A percentile compares a stretch with the other conserved stretches of the same genome.
Evolutionary conservation across 2,113 vertebrate species (phyloP).

Genomic region (Sitta europaea): DNA sequence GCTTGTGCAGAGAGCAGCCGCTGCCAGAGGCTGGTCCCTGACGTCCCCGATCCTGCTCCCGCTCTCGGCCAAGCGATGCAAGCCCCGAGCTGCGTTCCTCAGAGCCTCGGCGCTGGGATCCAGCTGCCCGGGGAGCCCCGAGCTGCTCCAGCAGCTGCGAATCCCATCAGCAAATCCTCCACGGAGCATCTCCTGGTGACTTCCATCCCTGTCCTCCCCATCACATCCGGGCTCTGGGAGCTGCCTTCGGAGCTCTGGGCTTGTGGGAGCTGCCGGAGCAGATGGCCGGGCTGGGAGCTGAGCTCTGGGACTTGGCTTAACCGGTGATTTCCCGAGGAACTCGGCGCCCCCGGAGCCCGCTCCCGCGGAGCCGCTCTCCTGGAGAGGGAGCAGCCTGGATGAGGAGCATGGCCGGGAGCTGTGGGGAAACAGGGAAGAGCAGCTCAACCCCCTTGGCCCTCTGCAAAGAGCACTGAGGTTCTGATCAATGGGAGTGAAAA

Average conservation of each 20-base stretch:
- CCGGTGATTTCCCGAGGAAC: not conserved
- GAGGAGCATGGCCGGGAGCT: not conserved
- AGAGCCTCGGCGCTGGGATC: not conserved
- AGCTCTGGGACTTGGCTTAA: not conserved
- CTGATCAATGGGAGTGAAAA: not conserved
- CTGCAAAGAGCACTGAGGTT: not conserved
- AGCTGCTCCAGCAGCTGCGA: conserved; percentile 11
- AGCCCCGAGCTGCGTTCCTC: not conserved
- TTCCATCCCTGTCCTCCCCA: fast-evolving
- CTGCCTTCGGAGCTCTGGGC: not conserved
- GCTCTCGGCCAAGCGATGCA: not conserved
- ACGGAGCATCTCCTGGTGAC: not conserved
- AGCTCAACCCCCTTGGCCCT: not conserved
- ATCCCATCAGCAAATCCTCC: not conserved
- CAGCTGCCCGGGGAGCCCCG: not conserved
- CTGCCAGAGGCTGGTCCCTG: not conserved
- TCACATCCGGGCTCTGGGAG: not conserved
- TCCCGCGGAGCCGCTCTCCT: fast-evolving
- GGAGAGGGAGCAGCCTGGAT: fast-evolving
- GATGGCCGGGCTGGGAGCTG: not conserved
- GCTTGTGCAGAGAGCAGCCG: not conserved
- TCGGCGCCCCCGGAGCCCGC: fast-evolving
- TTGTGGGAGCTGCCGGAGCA: not conserved
- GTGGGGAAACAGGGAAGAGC: not conserved
- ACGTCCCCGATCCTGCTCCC: fast-evolving